Evolutionary conservation across 2,797 vertebrate species (phyloP).

Genomic region (Diglossa cyanea): DNA sequence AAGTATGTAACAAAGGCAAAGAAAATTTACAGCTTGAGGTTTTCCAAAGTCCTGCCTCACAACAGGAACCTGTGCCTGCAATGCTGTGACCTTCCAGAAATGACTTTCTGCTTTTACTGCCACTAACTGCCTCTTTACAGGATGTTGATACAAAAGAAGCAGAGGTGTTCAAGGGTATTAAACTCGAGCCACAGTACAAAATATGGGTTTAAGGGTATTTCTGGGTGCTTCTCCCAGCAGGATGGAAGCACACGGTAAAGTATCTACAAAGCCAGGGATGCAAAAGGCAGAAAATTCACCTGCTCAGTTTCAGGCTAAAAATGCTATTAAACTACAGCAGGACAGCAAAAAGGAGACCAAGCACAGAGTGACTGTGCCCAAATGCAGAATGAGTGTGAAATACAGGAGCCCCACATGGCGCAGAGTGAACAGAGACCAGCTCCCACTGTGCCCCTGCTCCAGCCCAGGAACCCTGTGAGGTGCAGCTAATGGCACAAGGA

Average conservation of each 20-base stretch:
- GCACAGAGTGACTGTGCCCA: background rate
- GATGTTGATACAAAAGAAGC: background rate
- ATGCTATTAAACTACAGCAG: background rate
- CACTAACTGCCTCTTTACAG: background rate
- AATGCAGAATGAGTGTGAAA: background rate
- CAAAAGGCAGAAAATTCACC: background rate
- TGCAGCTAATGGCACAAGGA: fast-evolving
- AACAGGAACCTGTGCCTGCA: background rate
- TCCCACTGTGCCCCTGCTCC: background rate
- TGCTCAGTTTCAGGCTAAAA: background rate
- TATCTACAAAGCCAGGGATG: background rate
- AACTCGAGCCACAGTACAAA: background rate
- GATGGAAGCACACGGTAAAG: fast-evolving
- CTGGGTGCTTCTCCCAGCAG: background rate
- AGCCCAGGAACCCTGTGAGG: background rate
- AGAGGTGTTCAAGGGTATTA: background rate
- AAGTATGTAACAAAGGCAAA: background rate
- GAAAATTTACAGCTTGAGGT: background rate
- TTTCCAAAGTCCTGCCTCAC: background rate
- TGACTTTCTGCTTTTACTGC: background rate
- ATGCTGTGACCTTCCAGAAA: background rate
- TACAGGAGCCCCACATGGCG: fast-evolving
- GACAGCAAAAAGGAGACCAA: background rate
- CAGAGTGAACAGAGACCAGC: background rate
- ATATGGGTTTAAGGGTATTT: background rate